Evolutionary conservation across 1,140 invertebrate genomes (phyloP).

Genomic region (Panagrolaimus sp.): DNA sequence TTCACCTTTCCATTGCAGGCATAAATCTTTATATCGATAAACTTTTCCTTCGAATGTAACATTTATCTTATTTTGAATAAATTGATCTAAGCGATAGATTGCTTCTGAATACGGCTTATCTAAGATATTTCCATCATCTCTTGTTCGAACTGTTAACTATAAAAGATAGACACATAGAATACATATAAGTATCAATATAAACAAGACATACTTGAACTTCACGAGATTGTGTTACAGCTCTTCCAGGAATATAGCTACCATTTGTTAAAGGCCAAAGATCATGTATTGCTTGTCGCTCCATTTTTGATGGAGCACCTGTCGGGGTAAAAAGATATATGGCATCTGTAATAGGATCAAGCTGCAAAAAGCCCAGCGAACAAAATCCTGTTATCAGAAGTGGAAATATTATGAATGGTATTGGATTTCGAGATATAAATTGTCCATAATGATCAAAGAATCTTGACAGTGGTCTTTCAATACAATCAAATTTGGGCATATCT

Average conservation of each 20-base stretch:
- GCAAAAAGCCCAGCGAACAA: conserved; percentile 38
- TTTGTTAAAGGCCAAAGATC: conserved; percentile 53
- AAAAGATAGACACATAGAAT: no score
- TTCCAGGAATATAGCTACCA: conserved; percentile 51
- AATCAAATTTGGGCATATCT: conserved; percentile 45
- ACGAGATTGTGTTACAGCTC: conserved; percentile 54
- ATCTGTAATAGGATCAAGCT: conserved; percentile 49
- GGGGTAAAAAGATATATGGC: conserved; percentile 47
- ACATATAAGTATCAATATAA: no score
- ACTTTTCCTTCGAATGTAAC: conserved; percentile 40
- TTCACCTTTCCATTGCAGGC: conserved; percentile 36
- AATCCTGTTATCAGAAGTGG: conserved; percentile 48
- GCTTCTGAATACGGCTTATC: conserved; percentile 49
- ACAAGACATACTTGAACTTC: conserved; percentile 50
- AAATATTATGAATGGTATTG: conserved; percentile 49
- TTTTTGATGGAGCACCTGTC: conserved; percentile 25
- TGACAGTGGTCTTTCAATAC: conserved; percentile 47
- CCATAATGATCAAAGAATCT: conserved; percentile 51
- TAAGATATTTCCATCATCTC: conserved; percentile 52
- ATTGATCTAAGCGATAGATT: conserved; percentile 43
- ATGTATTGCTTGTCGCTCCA: conserved; percentile 50
- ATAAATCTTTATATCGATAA: conserved; percentile 50
- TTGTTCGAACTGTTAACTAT: conserved; percentile 48
- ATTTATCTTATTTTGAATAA: conserved; percentile 47
- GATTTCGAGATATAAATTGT: conserved; percentile 40